These are phyloP conservation scores for Todiramphus chloris DNA, from an alignment of 2,113 vertebrate genomes.

Conservation along the genomic window DNA sequence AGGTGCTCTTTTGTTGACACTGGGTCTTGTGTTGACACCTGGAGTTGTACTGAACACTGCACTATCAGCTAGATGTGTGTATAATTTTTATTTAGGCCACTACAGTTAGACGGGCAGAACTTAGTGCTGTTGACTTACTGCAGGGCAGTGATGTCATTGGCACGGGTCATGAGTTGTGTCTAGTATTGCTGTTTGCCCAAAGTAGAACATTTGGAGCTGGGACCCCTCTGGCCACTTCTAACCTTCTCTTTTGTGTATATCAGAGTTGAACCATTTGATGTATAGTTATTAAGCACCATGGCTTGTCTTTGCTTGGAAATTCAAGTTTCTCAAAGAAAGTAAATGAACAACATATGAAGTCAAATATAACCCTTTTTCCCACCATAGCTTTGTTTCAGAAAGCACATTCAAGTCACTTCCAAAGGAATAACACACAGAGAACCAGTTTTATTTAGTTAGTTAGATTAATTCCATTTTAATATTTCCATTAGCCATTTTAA, in stretches of 20 bases:
- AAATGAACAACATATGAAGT: neutral
- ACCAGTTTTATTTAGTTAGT: conserved; percentile 69
- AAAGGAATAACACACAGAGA: conserved; percentile 38
- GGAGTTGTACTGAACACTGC: neutral
- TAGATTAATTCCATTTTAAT: conserved; percentile 80
- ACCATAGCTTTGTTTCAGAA: conserved; percentile 48
- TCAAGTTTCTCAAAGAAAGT: neutral
- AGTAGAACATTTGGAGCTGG: neutral
- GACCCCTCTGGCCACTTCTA: neutral
- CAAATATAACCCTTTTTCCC: neutral
- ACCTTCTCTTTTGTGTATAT: neutral
- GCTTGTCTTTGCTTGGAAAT: neutral
- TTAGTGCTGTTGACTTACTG: neutral
- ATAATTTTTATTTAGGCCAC: neutral
- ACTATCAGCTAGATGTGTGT: neutral
- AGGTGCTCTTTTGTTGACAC: neutral
- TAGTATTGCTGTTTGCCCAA: neutral
- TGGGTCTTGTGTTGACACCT: neutral
- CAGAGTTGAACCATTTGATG: neutral
- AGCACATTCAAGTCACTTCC: conserved; percentile 48
- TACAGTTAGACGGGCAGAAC: neutral
- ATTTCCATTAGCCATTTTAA: conserved; percentile 79
- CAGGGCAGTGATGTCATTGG: neutral
- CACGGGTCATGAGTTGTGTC: neutral
- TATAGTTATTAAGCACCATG: neutral